A percentile compares a stretch with the other conserved stretches of the same genome.
phyloP scores from a whole-genome alignment of 1,140 invertebrate species.

The Capitella teleta region DNA sequence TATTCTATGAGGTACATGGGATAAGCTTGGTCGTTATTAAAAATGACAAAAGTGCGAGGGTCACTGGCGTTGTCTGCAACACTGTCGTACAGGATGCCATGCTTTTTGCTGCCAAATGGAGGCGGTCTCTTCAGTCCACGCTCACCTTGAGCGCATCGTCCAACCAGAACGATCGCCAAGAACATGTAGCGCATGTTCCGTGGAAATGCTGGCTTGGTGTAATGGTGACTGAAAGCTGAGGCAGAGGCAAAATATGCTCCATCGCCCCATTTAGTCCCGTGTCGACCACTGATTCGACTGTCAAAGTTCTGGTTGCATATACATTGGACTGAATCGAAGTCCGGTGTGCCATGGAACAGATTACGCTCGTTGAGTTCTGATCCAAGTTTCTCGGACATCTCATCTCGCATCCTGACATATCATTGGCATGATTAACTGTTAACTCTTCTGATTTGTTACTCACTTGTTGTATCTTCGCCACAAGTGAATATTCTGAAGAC shows the following conservation, averaged over 20 bases:
- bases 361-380: too few species aligned
- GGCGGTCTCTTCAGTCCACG: constrained; percentile 19
- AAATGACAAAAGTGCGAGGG: constrained; percentile 27
- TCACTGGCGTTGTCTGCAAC: constrained; percentile 24
- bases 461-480: too few species aligned
- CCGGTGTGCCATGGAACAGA: neutral
- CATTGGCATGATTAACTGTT: too few species aligned
- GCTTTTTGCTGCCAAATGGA: constrained; percentile 16
- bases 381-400: too few species aligned
- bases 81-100: constrained; percentile 22
- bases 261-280: neutral
- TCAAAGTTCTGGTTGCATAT: neutral
- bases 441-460: too few species aligned
- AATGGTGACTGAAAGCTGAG: neutral
- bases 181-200: constrained; percentile 18
- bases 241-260: neutral
- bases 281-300: neutral
- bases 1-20: constrained; percentile 29
- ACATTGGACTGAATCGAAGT: neutral
- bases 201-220: neutral
- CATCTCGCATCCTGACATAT: too few species aligned
- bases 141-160: constrained; percentile 18
- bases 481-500: too few species aligned
- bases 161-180: constrained; percentile 21
- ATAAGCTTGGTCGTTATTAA: constrained; percentile 27